Evolutionary conservation across 35 echinoderm and acorn worm species (phyloP).

Genomic region (Lytechinus pictus): DNA sequence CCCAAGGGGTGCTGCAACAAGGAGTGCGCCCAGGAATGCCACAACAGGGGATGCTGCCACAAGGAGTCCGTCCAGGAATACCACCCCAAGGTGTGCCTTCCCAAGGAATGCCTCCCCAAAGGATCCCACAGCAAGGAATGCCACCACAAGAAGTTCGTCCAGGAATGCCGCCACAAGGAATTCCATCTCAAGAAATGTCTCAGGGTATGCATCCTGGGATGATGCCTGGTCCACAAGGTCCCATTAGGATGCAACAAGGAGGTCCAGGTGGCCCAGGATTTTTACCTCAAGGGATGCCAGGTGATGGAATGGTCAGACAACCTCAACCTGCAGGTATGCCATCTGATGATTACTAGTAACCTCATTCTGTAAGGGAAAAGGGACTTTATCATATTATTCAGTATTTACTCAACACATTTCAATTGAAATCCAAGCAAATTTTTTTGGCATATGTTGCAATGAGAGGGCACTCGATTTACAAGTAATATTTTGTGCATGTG

Average conservation of each 20-base stretch:
- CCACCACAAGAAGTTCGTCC: neutral
- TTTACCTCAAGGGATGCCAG: constrained; percentile 1
- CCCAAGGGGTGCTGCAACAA: neutral
- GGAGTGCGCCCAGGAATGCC: neutral
- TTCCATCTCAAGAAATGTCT: constrained; percentile 24
- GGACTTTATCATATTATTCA: too few relatives aligned
- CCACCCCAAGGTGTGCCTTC: neutral
- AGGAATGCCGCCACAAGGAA: constrained; percentile 3
- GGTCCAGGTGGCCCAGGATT: neutral
- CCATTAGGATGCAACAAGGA: neutral
- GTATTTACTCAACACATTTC: too few relatives aligned
- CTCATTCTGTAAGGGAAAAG: too few relatives aligned
- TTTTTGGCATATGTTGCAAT: too few relatives aligned
- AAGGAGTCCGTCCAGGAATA: neutral
- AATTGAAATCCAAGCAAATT: too few relatives aligned
- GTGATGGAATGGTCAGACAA: neutral
- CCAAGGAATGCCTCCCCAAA: neutral
- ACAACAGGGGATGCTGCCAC: constrained; percentile 38
- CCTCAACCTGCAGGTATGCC: neutral
- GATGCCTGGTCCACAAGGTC: neutral
- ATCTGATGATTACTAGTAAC: neutral
- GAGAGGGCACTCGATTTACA: too few relatives aligned
- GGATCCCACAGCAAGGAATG: neutral
- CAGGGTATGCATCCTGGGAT: neutral
- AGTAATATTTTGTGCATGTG: too few relatives aligned